Evolutionary conservation across 2,797 vertebrate species (phyloP).

Genomic region (Esox masquinongy): DNA sequence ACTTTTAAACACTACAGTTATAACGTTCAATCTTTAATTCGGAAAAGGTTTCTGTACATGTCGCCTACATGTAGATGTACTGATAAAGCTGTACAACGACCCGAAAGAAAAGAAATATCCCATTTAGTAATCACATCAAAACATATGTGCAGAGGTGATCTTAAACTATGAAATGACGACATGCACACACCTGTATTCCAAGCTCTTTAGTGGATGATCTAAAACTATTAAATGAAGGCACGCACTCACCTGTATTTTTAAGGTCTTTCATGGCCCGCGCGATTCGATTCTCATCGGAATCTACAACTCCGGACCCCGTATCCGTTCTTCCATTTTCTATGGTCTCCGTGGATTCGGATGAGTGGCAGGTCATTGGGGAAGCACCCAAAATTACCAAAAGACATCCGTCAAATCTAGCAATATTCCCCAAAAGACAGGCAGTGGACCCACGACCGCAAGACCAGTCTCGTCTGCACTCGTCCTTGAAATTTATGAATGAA

Average conservation of each 20-base stretch:
- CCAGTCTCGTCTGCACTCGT: not conserved
- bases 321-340: conserved; percentile 61
- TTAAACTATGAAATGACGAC: not conserved
- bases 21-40: not conserved
- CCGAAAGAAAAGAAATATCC: not conserved
- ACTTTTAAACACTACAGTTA: not conserved
- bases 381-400: conserved; percentile 35
- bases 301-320: conserved; percentile 48
- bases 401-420: conserved; percentile 39
- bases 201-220: too few species aligned
- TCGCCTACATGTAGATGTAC: not conserved
- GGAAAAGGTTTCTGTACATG: not conserved
- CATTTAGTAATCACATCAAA: not conserved
- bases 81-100: not conserved
- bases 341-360: conserved; percentile 69
- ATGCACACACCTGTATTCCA: not conserved
- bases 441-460: not conserved
- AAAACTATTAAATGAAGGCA: too few species aligned
- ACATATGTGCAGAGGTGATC: not conserved
- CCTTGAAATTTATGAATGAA: conserved; percentile 15
- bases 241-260: conserved; percentile 66
- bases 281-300: conserved; percentile 68
- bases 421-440: conserved; percentile 18
- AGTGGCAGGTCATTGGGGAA: conserved; percentile 78
- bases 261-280: conserved; percentile 76